Percentiles rank a stretch among this genome's conserved stretches.
Evolutionary conservation across 2,888 invertebrate genomes (phyloP).

Genomic region (Ptilodon capucinus): DNA sequence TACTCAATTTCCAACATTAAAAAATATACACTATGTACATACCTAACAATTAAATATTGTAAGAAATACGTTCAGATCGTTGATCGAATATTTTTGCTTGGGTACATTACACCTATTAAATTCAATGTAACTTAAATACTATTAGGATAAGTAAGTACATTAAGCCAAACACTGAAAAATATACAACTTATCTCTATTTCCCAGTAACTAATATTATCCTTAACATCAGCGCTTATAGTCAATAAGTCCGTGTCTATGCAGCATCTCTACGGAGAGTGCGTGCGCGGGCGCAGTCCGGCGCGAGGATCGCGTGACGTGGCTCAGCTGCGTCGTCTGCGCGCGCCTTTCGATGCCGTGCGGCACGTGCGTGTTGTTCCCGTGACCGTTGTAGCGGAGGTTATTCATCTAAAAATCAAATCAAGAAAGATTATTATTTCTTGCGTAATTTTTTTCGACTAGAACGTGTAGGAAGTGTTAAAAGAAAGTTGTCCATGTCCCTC

Average conservation of each 20-base stretch:
- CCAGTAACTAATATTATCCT: background rate
- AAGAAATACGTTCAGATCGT: too few species aligned
- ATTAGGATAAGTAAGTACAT: too few species aligned
- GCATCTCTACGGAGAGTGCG: constrained; percentile 66
- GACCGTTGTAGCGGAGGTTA: constrained; percentile 59
- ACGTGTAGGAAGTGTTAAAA: too few species aligned
- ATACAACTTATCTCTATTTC: background rate
- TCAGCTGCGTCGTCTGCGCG: constrained; percentile 64
- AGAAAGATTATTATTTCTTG: background rate
- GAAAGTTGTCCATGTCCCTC: too few species aligned
- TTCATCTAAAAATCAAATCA: constrained; percentile 57
- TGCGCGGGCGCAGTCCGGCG: constrained; percentile 70
- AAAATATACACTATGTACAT: too few species aligned
- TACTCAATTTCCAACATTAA: too few species aligned
- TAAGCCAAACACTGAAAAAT: too few species aligned
- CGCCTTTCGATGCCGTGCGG: constrained; percentile 55
- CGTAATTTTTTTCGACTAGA: too few species aligned
- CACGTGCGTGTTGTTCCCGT: constrained; percentile 39
- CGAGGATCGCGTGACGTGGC: constrained; percentile 70
- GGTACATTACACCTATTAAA: too few species aligned
- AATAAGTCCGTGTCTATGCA: constrained; percentile 70
- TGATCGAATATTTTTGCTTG: too few species aligned
- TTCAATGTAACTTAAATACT: too few species aligned
- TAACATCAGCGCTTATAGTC: constrained; percentile 58
- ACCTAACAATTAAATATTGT: too few species aligned